Base-by-base conservation (phyloP, 2,113 vertebrate species). In the Gambusia affinis region DNA sequence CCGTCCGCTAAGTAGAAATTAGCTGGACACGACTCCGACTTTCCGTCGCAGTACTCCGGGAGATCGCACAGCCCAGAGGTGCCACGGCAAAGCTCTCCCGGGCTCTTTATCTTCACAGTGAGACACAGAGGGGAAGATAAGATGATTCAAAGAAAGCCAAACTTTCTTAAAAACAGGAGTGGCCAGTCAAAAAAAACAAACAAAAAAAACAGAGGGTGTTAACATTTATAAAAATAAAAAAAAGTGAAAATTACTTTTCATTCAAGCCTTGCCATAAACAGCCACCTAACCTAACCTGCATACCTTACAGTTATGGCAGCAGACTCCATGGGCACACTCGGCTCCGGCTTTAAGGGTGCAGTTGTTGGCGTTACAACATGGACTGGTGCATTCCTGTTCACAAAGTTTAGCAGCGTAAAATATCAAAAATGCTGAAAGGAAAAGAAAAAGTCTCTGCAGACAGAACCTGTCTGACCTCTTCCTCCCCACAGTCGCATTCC, bases 401-500 rank as follows among this genome's bases (percentile, higher is more conserved):
- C 28, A 79, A 17, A 6, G 17, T 7, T 57, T 19, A 1, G 57
- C 29, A 64, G 12, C 51, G 14, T 4, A 14, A 4, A 28, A 64
- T 75, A 47, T 57, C 22, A 44, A 60, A 19, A 85, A 72, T 1
- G 30, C 54, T 28, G 19, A 6, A 33, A 19, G 6, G 29, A 19
- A 64, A 64, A 73, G 17, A 47, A 6, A 47, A 47, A 47, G 0
- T 75, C 3, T 15, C 19, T 35, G 73, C 69, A 69, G 22, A 77
- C 57, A 75, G 27, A 78, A 3, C 64, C 27, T 37, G 31, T 28
- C 94, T 92, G 83, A 99, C 98, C 95, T 98, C 96, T 66, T 94
- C 95, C 7, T 97, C 96, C 60, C 98, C 98, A 79, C 98, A 99
- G 93, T 99, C 98, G 89, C 98, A 99, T 61, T 99, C 95, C 83